These are phyloP conservation scores for Pseudocheirus occidentalis DNA, from an alignment of 2,797 vertebrate genomes.

Conservation along the genomic window DNA sequence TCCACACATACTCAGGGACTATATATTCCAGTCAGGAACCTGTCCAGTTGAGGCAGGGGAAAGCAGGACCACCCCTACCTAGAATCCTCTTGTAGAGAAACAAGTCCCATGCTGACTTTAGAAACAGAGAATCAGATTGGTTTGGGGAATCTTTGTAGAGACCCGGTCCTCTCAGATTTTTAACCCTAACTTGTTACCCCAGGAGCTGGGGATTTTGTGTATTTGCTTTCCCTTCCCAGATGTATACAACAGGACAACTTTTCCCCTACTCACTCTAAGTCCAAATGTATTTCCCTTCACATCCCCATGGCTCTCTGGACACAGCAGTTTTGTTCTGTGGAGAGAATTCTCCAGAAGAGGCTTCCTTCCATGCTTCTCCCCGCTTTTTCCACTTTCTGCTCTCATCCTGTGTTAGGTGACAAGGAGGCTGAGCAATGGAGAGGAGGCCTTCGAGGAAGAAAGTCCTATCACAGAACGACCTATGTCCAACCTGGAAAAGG, in stretches of 20 bases:
- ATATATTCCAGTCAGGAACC: not conserved
- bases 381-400: not conserved
- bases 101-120: not conserved
- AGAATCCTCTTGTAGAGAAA: not conserved
- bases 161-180: not conserved
- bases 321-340: not conserved
- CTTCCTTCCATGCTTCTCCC: not conserved
- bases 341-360: not conserved
- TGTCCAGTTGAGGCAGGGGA: not conserved
- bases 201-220: not conserved
- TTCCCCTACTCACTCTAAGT: not conserved
- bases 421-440: conserved; percentile 83
- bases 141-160: not conserved
- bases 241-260: not conserved
- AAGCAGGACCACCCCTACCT: not conserved
- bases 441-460: conserved; percentile 85
- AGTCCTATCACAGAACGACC: conserved; percentile 88
- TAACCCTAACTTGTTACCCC: not conserved
- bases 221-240: not conserved
- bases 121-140: not conserved
- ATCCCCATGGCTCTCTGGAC: not conserved
- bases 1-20: not conserved
- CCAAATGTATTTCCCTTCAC: not conserved
- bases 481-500: conserved; percentile 94
- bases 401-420: conserved; percentile 79